Evolutionary conservation across 1,140 invertebrate genomes (phyloP), one percentile per base, ranked within the genome.

Genomic region (Formica selysi): DNA sequence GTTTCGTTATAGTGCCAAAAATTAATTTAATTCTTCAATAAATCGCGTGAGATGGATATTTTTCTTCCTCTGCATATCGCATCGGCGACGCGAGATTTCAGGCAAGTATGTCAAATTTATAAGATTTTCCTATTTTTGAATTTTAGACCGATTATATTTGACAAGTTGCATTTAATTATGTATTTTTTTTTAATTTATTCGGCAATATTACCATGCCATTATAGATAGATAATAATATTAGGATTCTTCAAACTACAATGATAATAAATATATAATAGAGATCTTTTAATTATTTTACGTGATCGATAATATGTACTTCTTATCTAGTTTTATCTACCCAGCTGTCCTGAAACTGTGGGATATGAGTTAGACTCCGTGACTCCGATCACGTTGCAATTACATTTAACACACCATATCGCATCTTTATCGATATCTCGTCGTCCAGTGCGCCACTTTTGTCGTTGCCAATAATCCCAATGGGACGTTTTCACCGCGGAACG

Each of bases 1-100:
- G 10, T 73, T 57, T 76, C 65, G 48, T 65, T 81, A 87, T 3
- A 16, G 19, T 65, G 80, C 64, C 54, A 74, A 65, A 84, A 88
- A 61, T 29, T 29, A 29, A 29, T 29, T 29, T 29, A 29, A 29
- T 48, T 11, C 16, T 44, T 13, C 0, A 44, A 6, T 8, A 1
- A 10, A 8, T 8, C 11, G 26, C 38, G 38, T 1, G 38, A 10
- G 6, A 1, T 26, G 59, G 22, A 79, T 41, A 62, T 13, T 54
- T 41, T 11, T 3, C 1, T 67, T 32, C 16, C 19, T 54, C 26
- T 3, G 16, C 32, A 13, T n/a, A 44, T 44, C 5, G 11, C 10
- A 11, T 51, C 48, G 16, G 3, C 13, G 44, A 51, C 13, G 22
- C 41, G 41, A 44, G 13, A 5, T 44, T 11, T 44, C 8, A 44